Evolutionary conservation across 2,113 vertebrate genomes (phyloP).

Genomic region (Vidua macroura): DNA sequence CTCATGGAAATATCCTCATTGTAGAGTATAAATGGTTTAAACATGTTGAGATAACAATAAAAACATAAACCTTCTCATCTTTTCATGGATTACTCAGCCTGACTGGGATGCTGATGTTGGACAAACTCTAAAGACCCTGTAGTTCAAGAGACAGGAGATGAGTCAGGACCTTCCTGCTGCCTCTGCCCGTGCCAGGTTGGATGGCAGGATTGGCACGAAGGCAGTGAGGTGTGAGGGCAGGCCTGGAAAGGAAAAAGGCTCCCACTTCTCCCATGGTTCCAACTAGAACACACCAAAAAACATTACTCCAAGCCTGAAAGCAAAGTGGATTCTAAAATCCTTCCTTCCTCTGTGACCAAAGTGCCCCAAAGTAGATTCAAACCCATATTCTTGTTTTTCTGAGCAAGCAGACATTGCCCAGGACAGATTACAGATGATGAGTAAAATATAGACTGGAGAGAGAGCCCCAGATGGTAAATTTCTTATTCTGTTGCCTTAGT

Average conservation of each 20-base stretch:
- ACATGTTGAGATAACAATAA: neutral
- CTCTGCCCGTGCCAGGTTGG: neutral
- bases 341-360: neutral
- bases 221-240: neutral
- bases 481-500: neutral
- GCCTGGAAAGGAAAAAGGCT: neutral
- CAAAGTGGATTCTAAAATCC: neutral
- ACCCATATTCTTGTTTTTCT: neutral
- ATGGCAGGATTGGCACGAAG: neutral
- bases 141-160: neutral
- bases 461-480: neutral
- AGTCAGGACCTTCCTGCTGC: fast-evolving
- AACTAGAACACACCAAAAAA: neutral
- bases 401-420: neutral
- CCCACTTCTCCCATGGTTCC: neutral
- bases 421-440: neutral
- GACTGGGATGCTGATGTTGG: neutral
- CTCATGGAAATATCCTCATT: neutral
- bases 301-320: neutral
- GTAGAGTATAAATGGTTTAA: neutral
- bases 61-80: neutral
- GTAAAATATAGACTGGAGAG: neutral
- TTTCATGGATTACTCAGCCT: neutral
- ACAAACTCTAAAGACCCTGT: neutral
- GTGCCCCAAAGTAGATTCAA: neutral